These are phyloP conservation scores for Taeniopygia guttata DNA, from an alignment of 2,797 vertebrate species.

Conservation along the genomic window DNA sequence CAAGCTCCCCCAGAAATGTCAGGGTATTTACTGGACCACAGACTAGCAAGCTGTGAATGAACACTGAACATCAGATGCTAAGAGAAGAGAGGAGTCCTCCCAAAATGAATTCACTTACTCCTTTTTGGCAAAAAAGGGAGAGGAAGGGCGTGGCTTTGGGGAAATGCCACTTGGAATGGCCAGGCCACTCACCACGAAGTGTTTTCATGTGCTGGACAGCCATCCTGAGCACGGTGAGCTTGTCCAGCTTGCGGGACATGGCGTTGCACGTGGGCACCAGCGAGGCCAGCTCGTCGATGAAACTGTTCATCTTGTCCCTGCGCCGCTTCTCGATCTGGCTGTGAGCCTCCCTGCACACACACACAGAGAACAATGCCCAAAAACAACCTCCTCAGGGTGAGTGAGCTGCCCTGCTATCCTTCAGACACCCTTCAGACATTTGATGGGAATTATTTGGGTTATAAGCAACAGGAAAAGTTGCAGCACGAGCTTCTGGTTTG, in stretches of 20 bases:
- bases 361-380: background rate
- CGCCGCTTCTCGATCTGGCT: constrained; percentile 97
- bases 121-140: background rate
- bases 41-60: background rate
- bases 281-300: constrained; percentile 96
- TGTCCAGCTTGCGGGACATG: constrained; percentile 97
- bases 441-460: background rate
- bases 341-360: constrained; percentile 89
- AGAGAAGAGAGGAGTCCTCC: background rate
- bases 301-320: constrained; percentile 98
- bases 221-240: constrained; percentile 96
- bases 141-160: background rate
- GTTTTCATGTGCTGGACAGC: constrained; percentile 99
- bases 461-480: background rate
- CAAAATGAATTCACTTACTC: background rate
- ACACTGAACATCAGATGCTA: accelerated
- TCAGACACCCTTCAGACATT: background rate
- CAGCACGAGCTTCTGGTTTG: background rate
- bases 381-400: background rate
- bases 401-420: background rate
- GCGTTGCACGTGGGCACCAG: constrained; percentile 96
- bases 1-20: background rate
- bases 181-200: constrained; percentile 83
- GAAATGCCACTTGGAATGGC: background rate
- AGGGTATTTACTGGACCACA: background rate